Conservation (phyloP, 2,113 vertebrate genomes). For the Ammospiza nelsoni region DNA sequence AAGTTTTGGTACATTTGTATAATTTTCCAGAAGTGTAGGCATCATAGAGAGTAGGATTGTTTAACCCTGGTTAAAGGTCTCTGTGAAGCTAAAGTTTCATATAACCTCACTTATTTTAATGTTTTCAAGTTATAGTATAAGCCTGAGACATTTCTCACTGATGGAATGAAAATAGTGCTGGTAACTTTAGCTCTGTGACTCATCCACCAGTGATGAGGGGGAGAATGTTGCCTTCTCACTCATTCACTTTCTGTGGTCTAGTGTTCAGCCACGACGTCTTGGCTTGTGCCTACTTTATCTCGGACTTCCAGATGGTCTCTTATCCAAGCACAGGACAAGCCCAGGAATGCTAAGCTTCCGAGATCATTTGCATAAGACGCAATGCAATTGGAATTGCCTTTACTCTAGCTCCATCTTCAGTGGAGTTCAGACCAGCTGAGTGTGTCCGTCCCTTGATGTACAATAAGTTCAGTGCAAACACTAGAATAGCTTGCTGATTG, state of each 20-base stretch:
- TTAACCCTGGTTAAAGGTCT: neutral
- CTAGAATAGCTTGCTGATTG: neutral
- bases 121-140: neutral
- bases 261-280: conserved; percentile 3
- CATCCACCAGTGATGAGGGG: conserved; percentile 25
- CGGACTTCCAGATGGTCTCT: conserved; percentile 43
- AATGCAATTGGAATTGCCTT: conserved; percentile 28
- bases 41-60: neutral
- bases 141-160: neutral
- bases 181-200: conserved; percentile 52
- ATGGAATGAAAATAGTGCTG: conserved; percentile 11
- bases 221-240: neutral
- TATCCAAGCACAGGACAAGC: conserved; percentile 14
- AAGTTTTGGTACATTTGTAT: neutral
- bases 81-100: conserved; percentile 8
- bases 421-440: neutral
- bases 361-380: conserved; percentile 10
- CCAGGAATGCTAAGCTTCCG: neutral
- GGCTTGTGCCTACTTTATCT: conserved; percentile 19
- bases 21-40: neutral
- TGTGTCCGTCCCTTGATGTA: neutral
- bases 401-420: conserved; percentile 66
- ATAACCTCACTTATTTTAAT: neutral
- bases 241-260: conserved; percentile 52
- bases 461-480: neutral